Base-by-base conservation (phyloP, 2,888 invertebrate species). In the Cryptophagus acutangulus region DNA sequence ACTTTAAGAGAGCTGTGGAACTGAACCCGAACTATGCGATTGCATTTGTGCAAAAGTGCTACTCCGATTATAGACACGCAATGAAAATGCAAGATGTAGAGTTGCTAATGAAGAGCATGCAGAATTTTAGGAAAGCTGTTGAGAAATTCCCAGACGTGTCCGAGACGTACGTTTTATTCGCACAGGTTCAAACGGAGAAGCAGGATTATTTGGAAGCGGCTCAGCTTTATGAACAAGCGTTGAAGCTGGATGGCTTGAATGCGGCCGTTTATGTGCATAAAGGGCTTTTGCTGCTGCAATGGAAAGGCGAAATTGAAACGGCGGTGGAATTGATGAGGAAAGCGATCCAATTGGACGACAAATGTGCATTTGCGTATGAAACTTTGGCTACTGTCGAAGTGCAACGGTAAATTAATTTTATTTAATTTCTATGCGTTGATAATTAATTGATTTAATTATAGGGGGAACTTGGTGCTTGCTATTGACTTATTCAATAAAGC, bases 341-440 rank as follows among this genome's bases (percentile, higher is more conserved):
- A 66, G 91, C 91, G 1, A 81, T 95, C 51, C 79, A 84, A 63
- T 76, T 91, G 57, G 96, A 96, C 72, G 83, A 87, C 36, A 88
- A 87, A 67, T 95, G 93, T 74, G 89, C 91, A 71, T 86, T 93
- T 74, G 95, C 91, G 5, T 94, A 89, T 68, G 96, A 96, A 74
- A 93, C 94, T 30, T 74, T 95, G 46, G 95, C 91, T 54, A 91
- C 93, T 16, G 85, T 96, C 50, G 92, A 94, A 78, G 90, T 95
- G 49, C 95, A 95, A 72, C 76, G 85, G 89, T 81, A 74, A 72
- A 70, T 56, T 33, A 26, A 13, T 36, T 36, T 24, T 38, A 37
- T 14, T 34, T 6, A 37, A 36, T 38, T 36, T 33, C 38, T 30
- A 36, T 8, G 8, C n/a, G n/a, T n/a, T 43, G 33, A 33, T 33